phyloP scores from a whole-genome alignment of 2,797 vertebrate species.

The Lateolabrax maculatus region DNA sequence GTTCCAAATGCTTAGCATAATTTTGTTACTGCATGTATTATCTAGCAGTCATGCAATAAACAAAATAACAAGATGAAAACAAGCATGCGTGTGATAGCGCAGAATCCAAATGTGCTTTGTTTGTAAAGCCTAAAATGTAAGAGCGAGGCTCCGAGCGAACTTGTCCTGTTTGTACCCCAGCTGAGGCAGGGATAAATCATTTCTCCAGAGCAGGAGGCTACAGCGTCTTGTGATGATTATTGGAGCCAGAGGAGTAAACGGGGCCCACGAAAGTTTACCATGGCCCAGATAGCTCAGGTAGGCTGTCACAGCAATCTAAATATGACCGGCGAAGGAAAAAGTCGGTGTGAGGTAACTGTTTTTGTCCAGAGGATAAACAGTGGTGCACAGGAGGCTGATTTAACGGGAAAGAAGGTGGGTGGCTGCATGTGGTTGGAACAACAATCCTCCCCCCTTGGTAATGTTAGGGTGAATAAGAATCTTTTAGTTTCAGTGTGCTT shows the following conservation, averaged over 20 bases:
- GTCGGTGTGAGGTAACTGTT: slow-evolving; percentile 62
- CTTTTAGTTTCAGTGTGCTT: background rate
- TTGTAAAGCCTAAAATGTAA: slow-evolving; percentile 32
- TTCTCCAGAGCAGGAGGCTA: slow-evolving; percentile 51
- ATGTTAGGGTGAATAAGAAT: slow-evolving; percentile 21
- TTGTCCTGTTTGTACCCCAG: slow-evolving; percentile 70
- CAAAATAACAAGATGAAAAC: slow-evolving; percentile 46
- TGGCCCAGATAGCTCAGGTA: slow-evolving; percentile 79
- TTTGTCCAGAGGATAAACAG: slow-evolving; percentile 74
- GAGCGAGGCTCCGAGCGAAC: slow-evolving; percentile 35
- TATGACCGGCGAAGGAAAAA: slow-evolving; percentile 55
- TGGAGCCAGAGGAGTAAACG: slow-evolving; percentile 78
- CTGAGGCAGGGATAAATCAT: slow-evolving; percentile 69
- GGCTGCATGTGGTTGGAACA: slow-evolving; percentile 43
- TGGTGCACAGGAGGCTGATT: slow-evolving; percentile 66
- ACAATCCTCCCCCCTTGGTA: slow-evolving; percentile 17
- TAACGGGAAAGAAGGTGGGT: slow-evolving; percentile 59
- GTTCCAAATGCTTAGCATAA: slow-evolving; percentile 40
- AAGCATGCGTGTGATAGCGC: background rate
- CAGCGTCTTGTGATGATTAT: slow-evolving; percentile 78
- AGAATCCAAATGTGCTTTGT: slow-evolving; percentile 51
- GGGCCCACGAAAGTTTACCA: slow-evolving; percentile 71
- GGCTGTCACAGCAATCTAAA: slow-evolving; percentile 78
- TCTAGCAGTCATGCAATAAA: slow-evolving; percentile 41
- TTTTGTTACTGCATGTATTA: slow-evolving; percentile 14